Evolutionary conservation across 2,797 vertebrate genomes (phyloP).

Genomic region (Rallus crepitans): DNA sequence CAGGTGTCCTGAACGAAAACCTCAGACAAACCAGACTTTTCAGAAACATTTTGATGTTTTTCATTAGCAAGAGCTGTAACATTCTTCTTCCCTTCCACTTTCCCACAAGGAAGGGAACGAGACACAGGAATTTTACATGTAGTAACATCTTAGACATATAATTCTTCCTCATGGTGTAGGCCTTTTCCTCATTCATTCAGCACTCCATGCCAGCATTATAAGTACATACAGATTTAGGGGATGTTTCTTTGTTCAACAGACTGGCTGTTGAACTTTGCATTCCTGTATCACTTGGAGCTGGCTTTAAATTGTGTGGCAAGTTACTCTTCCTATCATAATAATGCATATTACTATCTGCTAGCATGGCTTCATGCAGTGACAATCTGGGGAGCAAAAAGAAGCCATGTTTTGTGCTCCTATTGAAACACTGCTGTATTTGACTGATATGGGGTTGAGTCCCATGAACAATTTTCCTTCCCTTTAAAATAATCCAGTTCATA

Average conservation of each 20-base stretch:
- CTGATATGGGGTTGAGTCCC: background rate
- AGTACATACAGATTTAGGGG: background rate
- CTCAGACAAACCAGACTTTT: background rate
- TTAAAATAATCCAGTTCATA: background rate
- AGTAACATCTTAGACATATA: background rate
- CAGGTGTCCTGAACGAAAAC: background rate
- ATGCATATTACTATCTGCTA: background rate
- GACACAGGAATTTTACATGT: background rate
- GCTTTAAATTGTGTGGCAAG: background rate
- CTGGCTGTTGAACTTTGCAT: conserved; percentile 24
- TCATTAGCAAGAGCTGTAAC: background rate
- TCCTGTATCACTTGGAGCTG: background rate
- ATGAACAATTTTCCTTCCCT: background rate
- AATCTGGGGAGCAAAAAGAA: background rate
- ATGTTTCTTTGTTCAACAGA: background rate
- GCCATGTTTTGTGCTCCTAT: background rate
- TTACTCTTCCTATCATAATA: background rate
- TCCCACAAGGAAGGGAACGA: background rate
- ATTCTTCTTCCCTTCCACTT: background rate
- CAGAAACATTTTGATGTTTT: background rate
- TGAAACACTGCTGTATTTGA: background rate
- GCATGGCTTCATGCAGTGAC: background rate
- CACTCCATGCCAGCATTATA: background rate
- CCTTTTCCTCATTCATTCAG: background rate
- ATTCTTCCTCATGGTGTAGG: background rate